These are phyloP conservation scores for Cryptophagus acutangulus DNA, from an alignment of 2,888 invertebrate species.

Conservation along the genomic window DNA sequence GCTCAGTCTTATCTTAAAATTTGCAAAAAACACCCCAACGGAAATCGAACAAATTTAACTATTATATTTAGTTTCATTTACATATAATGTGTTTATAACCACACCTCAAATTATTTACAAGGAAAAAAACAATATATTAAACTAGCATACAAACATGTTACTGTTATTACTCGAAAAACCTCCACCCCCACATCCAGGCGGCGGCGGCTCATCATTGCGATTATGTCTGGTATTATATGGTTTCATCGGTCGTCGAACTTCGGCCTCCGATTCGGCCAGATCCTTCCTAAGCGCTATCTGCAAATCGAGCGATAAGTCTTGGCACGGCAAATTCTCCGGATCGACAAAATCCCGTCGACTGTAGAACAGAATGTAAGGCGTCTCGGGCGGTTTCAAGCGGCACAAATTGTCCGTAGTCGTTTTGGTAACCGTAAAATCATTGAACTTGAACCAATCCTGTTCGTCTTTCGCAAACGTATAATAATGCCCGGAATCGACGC, in stretches of 20 bases:
- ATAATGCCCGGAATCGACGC: slow-evolving; percentile 83
- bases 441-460: slow-evolving; percentile 72
- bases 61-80: too few species aligned
- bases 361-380: slow-evolving; percentile 82
- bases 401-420: slow-evolving; percentile 59
- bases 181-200: slow-evolving; percentile 52
- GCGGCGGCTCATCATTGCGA: slow-evolving; percentile 52
- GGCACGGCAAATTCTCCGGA: slow-evolving; percentile 36
- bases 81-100: too few species aligned
- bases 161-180: slow-evolving; percentile 38
- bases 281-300: slow-evolving; percentile 39
- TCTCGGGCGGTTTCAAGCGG: slow-evolving; percentile 63
- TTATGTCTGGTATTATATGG: slow-evolving; percentile 37
- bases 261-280: slow-evolving; percentile 36
- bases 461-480: slow-evolving; percentile 74
- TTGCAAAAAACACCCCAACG: too few species aligned
- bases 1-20: too few species aligned
- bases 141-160: slow-evolving; percentile 46
- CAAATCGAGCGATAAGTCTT: slow-evolving; percentile 34
- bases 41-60: too few species aligned
- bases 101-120: too few species aligned
- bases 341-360: slow-evolving; percentile 44
- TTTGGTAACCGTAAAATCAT: slow-evolving; percentile 68
- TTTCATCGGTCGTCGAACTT: slow-evolving; percentile 31
- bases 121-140: too few species aligned